Evolutionary conservation across 2,888 invertebrate genomes (phyloP), one percentile per base, ranked within the genome.

Genomic region (Drosophila sordidula): DNA sequence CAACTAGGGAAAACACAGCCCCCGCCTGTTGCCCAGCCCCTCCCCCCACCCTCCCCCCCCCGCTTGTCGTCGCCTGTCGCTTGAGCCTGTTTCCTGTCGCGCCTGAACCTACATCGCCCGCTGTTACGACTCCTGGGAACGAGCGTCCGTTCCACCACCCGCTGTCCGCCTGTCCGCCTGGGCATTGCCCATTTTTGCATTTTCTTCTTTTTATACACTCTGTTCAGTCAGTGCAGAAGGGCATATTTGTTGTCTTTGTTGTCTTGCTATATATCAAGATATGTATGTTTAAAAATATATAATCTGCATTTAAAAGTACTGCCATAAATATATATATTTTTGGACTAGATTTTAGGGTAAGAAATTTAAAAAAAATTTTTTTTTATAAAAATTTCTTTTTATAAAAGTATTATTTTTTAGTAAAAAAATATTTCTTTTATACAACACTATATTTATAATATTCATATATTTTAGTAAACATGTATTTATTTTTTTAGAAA

Each of bases 51-150:
- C 4, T 18, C 18, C 18, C 2, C 18, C 18, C 18, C 18, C 29
- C 29, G n/a, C 34, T 46, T 75, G 69, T 62, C 54, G 57, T 50
- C 56, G 69, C 51, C 72, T 85, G 80, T 71, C 82, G 70, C 68
- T 63, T 62, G 79, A 75, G 71, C 79, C 80, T 81, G 81, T 84
- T 81, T 82, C 79, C 85, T 77, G 80, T 82, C 82, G 72, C 78
- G 78, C 63, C 68, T 29, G 25, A 42, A 54, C 63, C 59, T 36
- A 70, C 70, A 64, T 34, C 47, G 57, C 45, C 57, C 59, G 41
- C 44, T 68, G 50, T 55, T 22, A 32, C 69, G 72, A 72, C 75
- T 77, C 61, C 56, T 54, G 72, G 66, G 66, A 45, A 18, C 36
- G n/a, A 32, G 39, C 51, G 51, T 51, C 51, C 38, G 38, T 14